Evolutionary conservation across 2,113 vertebrate species (phyloP), one percentile per base, ranked within the genome.

Genomic region (Aspiorhynchus laticeps): DNA sequence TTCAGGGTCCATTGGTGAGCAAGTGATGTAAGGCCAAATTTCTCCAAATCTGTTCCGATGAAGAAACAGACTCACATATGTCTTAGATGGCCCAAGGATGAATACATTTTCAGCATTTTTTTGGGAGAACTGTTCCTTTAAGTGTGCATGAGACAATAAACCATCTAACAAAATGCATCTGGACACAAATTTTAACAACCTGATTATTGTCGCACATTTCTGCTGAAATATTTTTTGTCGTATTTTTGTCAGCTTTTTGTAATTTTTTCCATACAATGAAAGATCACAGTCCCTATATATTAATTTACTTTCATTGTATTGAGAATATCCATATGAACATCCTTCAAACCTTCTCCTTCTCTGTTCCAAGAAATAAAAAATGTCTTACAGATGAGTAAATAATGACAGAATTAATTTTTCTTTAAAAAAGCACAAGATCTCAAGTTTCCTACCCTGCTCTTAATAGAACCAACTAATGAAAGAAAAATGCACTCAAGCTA

Each of bases 401-500:
- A 73, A 73, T 33, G 28, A 21, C 69, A 21, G 17, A 19, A 73
- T 73, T 36, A 0, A 21, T 71, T 73, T 73, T 7, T 24, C 33
- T 73, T 73, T 33, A 21, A 38, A 36, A 38, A 38, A 1, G 7
- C 17, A 73, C 33, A 24, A 10, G 2, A 73, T 36, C 33, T 21
- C 15, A 12, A 69, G 26, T 31, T 5, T 59, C 28, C 24, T 17
- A 6, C 53, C 28, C 33, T n/a, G 78, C 53, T 41, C 53, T 80
- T 61, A 61, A 80, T 5, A 80, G 36, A 82, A 46, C 12, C 56
- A 67, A 46, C 61, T 63, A 82, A 67, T 63, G 21, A 5, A 78
- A 85, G 56, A 83, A 80, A 87, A 87, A 80, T 21, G 76, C 85
- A 84, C 81, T 87, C 8, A 84, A 84, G 81, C 51, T 73, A 88